Conservation (phyloP, 2,888 invertebrate species). For the Ecliptopera silaceata region DNA sequence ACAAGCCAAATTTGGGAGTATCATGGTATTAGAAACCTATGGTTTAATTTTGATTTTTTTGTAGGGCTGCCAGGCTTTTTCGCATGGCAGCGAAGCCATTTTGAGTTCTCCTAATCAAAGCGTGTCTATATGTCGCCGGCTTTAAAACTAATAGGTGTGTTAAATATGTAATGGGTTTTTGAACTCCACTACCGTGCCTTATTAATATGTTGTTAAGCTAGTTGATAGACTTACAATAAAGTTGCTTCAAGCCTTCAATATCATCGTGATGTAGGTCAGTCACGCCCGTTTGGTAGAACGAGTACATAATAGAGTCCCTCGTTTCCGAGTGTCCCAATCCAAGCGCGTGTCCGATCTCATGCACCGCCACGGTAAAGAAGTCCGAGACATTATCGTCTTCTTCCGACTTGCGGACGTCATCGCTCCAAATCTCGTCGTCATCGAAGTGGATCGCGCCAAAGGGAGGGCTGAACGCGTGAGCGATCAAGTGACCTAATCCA, state of each 20-base stretch:
- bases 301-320: conserved; percentile 88
- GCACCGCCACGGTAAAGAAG: conserved; percentile 88
- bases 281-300: conserved; percentile 86
- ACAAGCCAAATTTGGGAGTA: too few relatives aligned
- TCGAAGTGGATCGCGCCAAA: conserved; percentile 92
- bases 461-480: conserved; percentile 90
- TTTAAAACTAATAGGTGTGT: too few relatives aligned
- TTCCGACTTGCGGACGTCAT: conserved; percentile 54
- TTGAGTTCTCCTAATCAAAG: too few relatives aligned
- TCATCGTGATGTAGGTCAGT: conserved; percentile 86
- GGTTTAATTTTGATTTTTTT: too few relatives aligned
- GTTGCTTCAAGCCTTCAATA: conserved; percentile 87
- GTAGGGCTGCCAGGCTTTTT: too few relatives aligned
- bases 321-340: conserved; percentile 88
- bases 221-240: conserved; percentile 85
- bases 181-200: too few relatives aligned
- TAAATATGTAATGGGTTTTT: too few relatives aligned
- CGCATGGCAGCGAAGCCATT: too few relatives aligned
- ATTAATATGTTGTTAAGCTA: too few relatives aligned
- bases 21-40: too few relatives aligned
- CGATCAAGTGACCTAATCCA: conserved; percentile 87
- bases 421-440: conserved; percentile 89
- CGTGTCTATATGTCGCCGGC: too few relatives aligned
- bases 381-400: conserved; percentile 82
- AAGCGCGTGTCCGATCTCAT: conserved; percentile 90